Base-by-base conservation (phyloP, 2,797 vertebrate species). In the Nyctibius grandis region DNA sequence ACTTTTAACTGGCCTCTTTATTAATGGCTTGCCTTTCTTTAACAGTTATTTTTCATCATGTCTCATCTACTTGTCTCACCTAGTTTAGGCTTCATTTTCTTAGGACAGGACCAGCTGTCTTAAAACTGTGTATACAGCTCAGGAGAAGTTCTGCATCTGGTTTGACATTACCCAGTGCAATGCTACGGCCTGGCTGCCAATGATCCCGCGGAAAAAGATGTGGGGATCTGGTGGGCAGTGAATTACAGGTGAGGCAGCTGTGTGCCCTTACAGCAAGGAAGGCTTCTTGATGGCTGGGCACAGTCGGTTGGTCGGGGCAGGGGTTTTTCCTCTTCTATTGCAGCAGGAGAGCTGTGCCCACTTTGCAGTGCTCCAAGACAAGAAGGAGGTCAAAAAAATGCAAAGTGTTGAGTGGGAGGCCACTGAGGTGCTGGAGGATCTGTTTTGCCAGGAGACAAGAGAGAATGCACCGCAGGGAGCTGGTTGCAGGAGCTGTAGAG, bases 191-290 rank as follows among this genome's bases (percentile, higher is more conserved):
- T 0, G 0, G 19, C 26, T 84, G 17, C 16, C 31, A 56, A 0
- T 1, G 3, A 15, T 53, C 8, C 36, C 1, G 0, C 0, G 5
- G 23, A 68, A 88, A 51, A 47, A 34, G 31, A 53, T 1, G 0
- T 5, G 12, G 11, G 29, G 16, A 17, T 51, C 15, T 33, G 21
- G 5, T 57, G 61, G 26, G n/a, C 38, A 54, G 19, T 29, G 70
- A 33, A 42, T 40, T 78, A 33, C 7, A 12, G 23, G 5, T 2
- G 2, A 75, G 64, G 31, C 20, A 63, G 20, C 22, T 3, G 2
- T 15, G 1, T 3, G 1, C 14, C 20, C 21, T 84, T 20, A 18
- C 5, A 80, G 17, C 15, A 44, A 47, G 48, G 20, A 51, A 16
- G 16, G 17, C 36, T 76, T 72, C 40, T 34, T 0, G 0, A 12